These are phyloP conservation scores for Athalia rosae DNA, from an alignment of 2,888 invertebrate genomes.

Conservation along the genomic window DNA sequence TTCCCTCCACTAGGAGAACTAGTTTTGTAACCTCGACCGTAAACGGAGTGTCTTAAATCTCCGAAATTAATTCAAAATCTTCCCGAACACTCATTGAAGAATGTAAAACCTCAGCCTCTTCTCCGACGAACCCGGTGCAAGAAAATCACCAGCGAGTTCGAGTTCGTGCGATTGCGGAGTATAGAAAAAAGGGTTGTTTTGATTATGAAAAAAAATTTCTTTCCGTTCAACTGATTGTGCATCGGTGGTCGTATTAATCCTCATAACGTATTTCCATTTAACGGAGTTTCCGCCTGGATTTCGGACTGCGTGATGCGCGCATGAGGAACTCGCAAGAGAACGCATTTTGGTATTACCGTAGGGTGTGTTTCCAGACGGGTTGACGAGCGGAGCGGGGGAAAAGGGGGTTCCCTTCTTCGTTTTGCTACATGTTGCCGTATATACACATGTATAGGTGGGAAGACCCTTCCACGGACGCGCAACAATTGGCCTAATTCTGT, in stretches of 20 bases:
- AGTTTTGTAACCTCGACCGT: constrained; percentile 1
- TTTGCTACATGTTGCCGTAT: not conserved
- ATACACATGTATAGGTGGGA: too few relatives aligned
- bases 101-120: too few relatives aligned
- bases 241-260: not conserved
- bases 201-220: not conserved
- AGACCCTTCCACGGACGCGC: not conserved
- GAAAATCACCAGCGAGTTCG: too few relatives aligned
- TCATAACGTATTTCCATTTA: not conserved
- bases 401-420: not conserved
- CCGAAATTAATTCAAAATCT: too few relatives aligned
- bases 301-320: not conserved
- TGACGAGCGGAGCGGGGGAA: not conserved
- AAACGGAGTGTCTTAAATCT: too few relatives aligned
- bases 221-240: not conserved
- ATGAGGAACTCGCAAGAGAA: not conserved
- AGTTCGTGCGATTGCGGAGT: too few relatives aligned
- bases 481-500: constrained; percentile 34
- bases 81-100: too few relatives aligned
- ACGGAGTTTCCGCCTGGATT: constrained; percentile 2
- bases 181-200: not conserved
- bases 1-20: not conserved
- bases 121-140: too few relatives aligned
- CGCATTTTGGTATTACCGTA: not conserved
- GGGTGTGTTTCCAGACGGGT: not conserved